Evolutionary conservation across 2,113 vertebrate species (phyloP), one percentile per base, ranked within the genome.

Genomic region (Elachura formosa): DNA sequence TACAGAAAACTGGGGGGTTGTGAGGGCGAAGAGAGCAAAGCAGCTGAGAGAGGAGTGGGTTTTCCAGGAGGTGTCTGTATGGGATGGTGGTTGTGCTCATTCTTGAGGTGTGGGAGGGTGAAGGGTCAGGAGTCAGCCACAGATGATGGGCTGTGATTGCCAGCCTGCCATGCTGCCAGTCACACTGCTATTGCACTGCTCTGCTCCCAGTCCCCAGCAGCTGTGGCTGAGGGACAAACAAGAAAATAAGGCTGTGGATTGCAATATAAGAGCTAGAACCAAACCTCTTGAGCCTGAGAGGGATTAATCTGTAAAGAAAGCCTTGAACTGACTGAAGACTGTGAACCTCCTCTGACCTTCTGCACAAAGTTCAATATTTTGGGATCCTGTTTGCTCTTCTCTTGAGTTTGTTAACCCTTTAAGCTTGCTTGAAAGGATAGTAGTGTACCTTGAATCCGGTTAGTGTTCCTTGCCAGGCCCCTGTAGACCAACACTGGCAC

Each of bases 221-320:
- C 87, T 90, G 78, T 38, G 78, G 36, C 81, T 40, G 74, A 54
- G 72, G 55, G 33, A 54, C 72, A 77, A 83, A 90, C 46, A 96
- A 54, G 82, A 88, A 78, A 93, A 79, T 73, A 91, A 79, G 83
- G 33, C 84, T 48, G 28, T 24, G 45, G 56, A 7, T 91, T 76
- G 90, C 89, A 80, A 90, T 55, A 77, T 87, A 62, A 36, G 56
- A 63, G 77, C 72, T 95, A 71, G 74, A 92, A 78, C 74, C 95
- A 84, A 96, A 79, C 80, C 82, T 71, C 67, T 91, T 80, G 74
- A 78, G 84, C 45, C 83, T 73, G 76, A 85, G 77, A 59, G 40
- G 45, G 49, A 51, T 91, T 73, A 59, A 91, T 93, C 87, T 83
- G 46, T 73, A 58, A 84, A 75, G 92, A 92, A 92, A 68, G 85